Evolutionary conservation across 2,888 invertebrate genomes (phyloP).

Genomic region (Panzeria rudis): DNA sequence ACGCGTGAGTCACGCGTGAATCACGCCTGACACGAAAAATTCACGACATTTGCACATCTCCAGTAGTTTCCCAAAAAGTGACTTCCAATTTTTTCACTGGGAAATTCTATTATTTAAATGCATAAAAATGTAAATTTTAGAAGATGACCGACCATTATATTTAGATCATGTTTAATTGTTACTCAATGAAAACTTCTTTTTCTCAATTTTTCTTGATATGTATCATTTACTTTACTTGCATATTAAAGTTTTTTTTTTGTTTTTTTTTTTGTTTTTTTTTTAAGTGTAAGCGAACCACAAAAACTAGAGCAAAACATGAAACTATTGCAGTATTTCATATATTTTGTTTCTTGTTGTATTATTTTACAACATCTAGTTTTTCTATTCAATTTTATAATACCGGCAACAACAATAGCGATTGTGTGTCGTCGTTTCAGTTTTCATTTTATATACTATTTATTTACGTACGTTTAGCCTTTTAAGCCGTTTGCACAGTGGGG

Average conservation of each 20-base stretch:
- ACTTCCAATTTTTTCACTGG: no score
- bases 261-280: no score
- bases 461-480: conserved; percentile 28
- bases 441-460: conserved; percentile 8
- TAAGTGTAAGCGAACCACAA: conserved; percentile 54
- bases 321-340: conserved; percentile 27
- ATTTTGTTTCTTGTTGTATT: conserved; percentile 33
- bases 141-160: no score
- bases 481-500: background rate
- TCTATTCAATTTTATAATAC: conserved; percentile 41
- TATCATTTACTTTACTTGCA: conserved; percentile 6
- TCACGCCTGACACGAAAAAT: no score
- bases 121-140: no score
- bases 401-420: conserved; percentile 31
- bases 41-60: no score
- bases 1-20: no score
- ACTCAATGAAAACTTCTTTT: conserved; percentile 18
- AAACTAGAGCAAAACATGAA: conserved; percentile 61
- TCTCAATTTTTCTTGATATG: conserved; percentile 7
- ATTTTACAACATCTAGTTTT: conserved; percentile 60
- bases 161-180: conserved; percentile 19
- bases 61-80: no score
- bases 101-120: no score
- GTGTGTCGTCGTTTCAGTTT: conserved; percentile 43
- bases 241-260: background rate